Conservation (phyloP, 2,797 vertebrate genomes). For the Sebastes glaucus region DNA sequence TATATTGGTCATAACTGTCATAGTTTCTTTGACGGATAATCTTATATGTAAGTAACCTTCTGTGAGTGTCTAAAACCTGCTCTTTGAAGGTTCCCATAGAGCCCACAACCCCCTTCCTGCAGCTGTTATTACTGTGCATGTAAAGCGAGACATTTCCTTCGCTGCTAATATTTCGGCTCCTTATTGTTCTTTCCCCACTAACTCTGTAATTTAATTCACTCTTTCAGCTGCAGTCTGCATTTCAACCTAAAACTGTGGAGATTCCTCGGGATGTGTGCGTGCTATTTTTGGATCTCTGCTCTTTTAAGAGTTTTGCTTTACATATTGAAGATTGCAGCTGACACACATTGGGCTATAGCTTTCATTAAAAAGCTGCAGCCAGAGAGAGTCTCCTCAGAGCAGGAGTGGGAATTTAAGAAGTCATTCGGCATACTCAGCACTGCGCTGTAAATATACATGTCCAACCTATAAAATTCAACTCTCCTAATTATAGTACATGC, state of each 20-base stretch:
- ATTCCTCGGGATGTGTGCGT: not conserved
- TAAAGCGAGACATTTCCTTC: conserved; percentile 17
- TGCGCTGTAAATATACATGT: too few relatives aligned
- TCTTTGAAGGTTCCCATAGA: conserved; percentile 41
- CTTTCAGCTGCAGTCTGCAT: not conserved
- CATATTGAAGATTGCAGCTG: conserved; percentile 30
- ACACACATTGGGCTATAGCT: conserved; percentile 46
- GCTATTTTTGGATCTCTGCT: conserved; percentile 22
- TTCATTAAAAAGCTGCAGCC: conserved; percentile 49
- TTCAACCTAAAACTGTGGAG: not conserved
- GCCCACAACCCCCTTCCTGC: not conserved
- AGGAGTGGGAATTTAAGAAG: conserved; percentile 34
- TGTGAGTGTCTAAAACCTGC: conserved; percentile 39
- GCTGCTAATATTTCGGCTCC: conserved; percentile 11
- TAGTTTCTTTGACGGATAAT: conserved; percentile 44
- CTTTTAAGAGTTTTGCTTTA: conserved; percentile 25
- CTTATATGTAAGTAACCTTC: conserved; percentile 48
- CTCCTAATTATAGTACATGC: too few relatives aligned
- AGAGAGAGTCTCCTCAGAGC: conserved; percentile 19
- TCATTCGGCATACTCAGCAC: too few relatives aligned
- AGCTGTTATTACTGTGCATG: conserved; percentile 35
- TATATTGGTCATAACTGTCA: conserved; percentile 40
- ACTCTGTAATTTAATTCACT: conserved; percentile 3
- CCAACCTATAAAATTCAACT: too few relatives aligned
- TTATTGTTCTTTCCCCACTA: conserved; percentile 34